Base-by-base conservation (phyloP, 2,888 invertebrate species). In the Balanococcus diminutus region DNA sequence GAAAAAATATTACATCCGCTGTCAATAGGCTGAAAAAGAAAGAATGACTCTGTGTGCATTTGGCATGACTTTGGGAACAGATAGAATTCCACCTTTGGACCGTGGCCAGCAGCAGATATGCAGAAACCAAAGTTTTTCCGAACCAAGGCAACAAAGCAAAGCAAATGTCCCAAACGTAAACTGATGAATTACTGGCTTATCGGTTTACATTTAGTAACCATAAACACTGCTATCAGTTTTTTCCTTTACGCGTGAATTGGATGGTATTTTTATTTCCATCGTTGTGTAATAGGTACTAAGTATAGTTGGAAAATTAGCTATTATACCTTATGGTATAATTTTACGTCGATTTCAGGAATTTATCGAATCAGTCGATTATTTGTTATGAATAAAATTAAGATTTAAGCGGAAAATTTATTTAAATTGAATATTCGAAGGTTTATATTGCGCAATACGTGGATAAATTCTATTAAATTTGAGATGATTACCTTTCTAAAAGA, bases 91-190 rank as follows among this genome's bases (percentile, higher is more conserved):
- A 83, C 61, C 61, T 83, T 56, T 83, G 83, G 83, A 83, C 61
- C 61, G 32, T 61, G 83, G 83, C 83, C 83, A 83, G 61, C 56
- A 56, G 51, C n/a, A 61, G 56, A 32, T 83, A 56, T 61, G 36
- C 83, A 56, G 61, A 83, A 56, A 61, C 56, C 56, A 25, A 28
- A 56, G 32, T 79, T 36, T 79, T 36, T 32, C 75, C 75, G 36
- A 79, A 79, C 75, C 28, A 85, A 75, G 79, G 72, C 79, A 85
- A 85, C 85, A 85, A 85, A 46, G 85, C 85, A 51, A 46, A 75
- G 85, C 85, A 85, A 85, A 85, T 85, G 85, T 85, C 85, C 85
- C 79, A 85, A 85, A 85, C 72, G 46, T 85, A 85, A 85, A 85
- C 42, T 75, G 75, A 85, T 85, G 85, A 85, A 79, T 79, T 85